phyloP scores from a whole-genome alignment of 2,797 vertebrate genomes.

The Sebastes cheni region DNA sequence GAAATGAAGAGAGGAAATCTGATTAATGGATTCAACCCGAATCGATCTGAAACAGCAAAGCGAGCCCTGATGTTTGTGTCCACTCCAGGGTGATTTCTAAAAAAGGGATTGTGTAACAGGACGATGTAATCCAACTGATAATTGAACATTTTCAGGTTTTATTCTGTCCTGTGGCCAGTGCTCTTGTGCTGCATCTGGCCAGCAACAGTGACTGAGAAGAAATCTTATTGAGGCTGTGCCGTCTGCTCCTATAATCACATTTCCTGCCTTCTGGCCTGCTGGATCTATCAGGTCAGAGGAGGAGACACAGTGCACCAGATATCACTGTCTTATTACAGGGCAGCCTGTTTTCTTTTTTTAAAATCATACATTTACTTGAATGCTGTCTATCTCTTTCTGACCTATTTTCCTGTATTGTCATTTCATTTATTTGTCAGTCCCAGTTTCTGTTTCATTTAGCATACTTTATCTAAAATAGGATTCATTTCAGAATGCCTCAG shows the following conservation, averaged over 20 bases:
- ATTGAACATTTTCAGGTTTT: conserved; percentile 50
- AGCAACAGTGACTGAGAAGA: conserved; percentile 47
- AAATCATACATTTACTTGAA: not conserved
- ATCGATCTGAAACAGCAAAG: conserved; percentile 28
- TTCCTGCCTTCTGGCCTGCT: conserved; percentile 61
- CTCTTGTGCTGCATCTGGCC: conserved; percentile 48
- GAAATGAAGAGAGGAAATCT: conserved; percentile 61
- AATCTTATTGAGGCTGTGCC: conserved; percentile 61
- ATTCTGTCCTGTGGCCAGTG: conserved; percentile 33
- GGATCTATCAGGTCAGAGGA: conserved; percentile 43
- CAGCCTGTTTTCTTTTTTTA: not conserved
- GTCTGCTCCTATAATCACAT: conserved; percentile 69
- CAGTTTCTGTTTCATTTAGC: conserved; percentile 21
- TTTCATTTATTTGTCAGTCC: conserved; percentile 27
- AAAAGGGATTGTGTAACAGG: conserved; percentile 23
- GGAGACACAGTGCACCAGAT: conserved; percentile 15
- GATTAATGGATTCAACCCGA: conserved; percentile 45
- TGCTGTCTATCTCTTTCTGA: not conserved
- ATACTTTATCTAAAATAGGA: conserved; percentile 43
- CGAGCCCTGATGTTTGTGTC: conserved; percentile 25
- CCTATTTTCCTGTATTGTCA: not conserved
- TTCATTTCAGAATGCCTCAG: conserved; percentile 59
- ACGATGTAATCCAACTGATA: conserved; percentile 46
- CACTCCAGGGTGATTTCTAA: conserved; percentile 20
- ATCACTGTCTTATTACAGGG: not conserved